A percentile compares a stretch with the other conserved stretches of the same genome.
phyloP scores from a whole-genome alignment of 2,113 vertebrate species.

The Calypte anna region DNA sequence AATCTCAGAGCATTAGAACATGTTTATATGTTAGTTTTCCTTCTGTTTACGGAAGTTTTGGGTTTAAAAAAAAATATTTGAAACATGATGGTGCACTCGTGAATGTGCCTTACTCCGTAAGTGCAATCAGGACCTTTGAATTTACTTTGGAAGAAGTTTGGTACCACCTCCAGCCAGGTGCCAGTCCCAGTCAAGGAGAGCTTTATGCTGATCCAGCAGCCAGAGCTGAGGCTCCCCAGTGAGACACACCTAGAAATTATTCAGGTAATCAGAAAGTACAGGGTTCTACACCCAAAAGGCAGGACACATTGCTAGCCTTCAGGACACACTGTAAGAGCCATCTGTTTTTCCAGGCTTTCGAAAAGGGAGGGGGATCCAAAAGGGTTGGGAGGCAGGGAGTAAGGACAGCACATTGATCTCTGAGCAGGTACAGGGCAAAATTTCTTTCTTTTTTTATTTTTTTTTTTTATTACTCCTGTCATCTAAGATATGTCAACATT shows the following conservation, averaged over 20 bases:
- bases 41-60: neutral
- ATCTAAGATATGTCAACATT: neutral
- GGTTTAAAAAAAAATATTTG: neutral
- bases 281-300: neutral
- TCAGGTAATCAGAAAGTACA: neutral
- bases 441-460: neutral
- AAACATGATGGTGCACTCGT: neutral
- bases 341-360: neutral
- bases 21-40: neutral
- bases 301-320: neutral
- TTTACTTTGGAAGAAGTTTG: constrained; percentile 26
- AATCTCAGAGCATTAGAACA: neutral
- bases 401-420: neutral
- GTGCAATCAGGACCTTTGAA: neutral
- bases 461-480: neutral
- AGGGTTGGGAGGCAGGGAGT: neutral
- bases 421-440: neutral
- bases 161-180: accelerated
- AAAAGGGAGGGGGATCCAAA: neutral
- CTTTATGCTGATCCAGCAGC: neutral
- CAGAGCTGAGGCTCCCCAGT: neutral
- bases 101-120: neutral
- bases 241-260: neutral
- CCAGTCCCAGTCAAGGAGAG: neutral
- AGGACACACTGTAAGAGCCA: accelerated